These are phyloP conservation scores for Perodicticus potto DNA, from an alignment of 2,797 vertebrate genomes.

Conservation along the genomic window DNA sequence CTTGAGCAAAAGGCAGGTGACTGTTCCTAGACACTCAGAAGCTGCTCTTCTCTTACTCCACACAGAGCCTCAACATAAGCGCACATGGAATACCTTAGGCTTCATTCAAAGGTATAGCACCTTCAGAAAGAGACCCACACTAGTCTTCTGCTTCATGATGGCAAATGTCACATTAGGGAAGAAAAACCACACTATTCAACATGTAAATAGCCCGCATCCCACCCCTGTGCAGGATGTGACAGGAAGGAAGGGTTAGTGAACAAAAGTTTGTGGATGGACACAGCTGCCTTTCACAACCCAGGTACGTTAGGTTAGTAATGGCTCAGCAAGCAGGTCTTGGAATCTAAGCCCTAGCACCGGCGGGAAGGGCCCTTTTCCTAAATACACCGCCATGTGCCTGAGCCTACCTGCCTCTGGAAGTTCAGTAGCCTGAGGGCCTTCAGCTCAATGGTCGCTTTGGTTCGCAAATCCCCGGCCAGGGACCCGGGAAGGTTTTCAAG, in stretches of 20 bases:
- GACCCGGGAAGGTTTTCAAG: slow-evolving; percentile 97
- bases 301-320: too few species aligned
- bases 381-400: fast-evolving
- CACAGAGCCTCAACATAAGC: not conserved
- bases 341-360: not conserved
- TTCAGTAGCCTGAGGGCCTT: slow-evolving; percentile 97
- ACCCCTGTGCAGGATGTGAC: fast-evolving
- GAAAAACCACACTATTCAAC: not conserved
- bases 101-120: not conserved
- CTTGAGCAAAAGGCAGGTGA: not conserved
- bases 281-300: not conserved
- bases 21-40: not conserved
- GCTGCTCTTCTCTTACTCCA: not conserved
- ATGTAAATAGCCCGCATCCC: fast-evolving
- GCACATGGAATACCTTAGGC: not conserved
- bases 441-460: slow-evolving; percentile 98
- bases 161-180: not conserved
- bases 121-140: not conserved
- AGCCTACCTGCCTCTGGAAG: slow-evolving; percentile 96
- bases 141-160: not conserved
- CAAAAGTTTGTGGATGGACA: fast-evolving
- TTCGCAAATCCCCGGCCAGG: slow-evolving; percentile 95
- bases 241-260: not conserved
- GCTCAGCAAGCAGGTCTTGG: not conserved
- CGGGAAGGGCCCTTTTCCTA: not conserved